A percentile compares a stretch with the other conserved stretches of the same genome.
phyloP scores from a whole-genome alignment of 2,888 invertebrate genomes.

The Heteropelma amictum region DNA sequence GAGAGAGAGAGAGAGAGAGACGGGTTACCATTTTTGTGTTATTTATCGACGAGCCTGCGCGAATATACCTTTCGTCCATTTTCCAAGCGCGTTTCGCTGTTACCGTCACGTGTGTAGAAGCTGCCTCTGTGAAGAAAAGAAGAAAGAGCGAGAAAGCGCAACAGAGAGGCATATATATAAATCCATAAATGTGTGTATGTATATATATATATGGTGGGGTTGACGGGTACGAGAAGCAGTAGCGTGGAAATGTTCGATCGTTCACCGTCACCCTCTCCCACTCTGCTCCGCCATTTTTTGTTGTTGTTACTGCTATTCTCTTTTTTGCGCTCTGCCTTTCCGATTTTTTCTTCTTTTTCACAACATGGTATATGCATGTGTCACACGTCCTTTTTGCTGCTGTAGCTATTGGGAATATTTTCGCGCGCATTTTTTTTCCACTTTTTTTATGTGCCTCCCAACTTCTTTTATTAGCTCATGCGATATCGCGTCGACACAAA shows the following conservation, averaged over 20 bases:
- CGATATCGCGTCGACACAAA: constrained; percentile 40
- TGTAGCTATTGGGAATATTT: constrained; percentile 25
- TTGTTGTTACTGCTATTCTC: constrained; percentile 5
- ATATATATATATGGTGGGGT: constrained; percentile 14
- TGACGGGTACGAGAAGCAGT: constrained; percentile 36
- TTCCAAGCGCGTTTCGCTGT: constrained; percentile 38
- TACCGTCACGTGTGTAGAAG: constrained; percentile 40
- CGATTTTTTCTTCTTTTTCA: background rate
- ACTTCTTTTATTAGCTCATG: constrained; percentile 49
- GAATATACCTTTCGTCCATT: constrained; percentile 28
- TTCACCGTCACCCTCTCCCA: background rate
- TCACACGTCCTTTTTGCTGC: background rate
- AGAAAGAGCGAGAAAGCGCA: background rate
- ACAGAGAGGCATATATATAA: background rate
- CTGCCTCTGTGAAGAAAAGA: constrained; percentile 18
- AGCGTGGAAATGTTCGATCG: constrained; percentile 52
- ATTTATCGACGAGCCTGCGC: constrained; percentile 52
- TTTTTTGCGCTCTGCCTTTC: constrained; percentile 5
- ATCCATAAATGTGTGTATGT: no score
- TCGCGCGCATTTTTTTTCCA: background rate
- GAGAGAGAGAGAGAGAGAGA: background rate
- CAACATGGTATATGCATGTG: constrained; percentile 33
- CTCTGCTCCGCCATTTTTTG: constrained; percentile 19
- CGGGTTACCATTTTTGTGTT: constrained; percentile 45
- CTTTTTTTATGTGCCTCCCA: constrained; percentile 38